Evolutionary conservation across 2,888 invertebrate genomes (phyloP), one percentile per base, ranked within the genome.

Genomic region (Schrankia costaestrigalis): DNA sequence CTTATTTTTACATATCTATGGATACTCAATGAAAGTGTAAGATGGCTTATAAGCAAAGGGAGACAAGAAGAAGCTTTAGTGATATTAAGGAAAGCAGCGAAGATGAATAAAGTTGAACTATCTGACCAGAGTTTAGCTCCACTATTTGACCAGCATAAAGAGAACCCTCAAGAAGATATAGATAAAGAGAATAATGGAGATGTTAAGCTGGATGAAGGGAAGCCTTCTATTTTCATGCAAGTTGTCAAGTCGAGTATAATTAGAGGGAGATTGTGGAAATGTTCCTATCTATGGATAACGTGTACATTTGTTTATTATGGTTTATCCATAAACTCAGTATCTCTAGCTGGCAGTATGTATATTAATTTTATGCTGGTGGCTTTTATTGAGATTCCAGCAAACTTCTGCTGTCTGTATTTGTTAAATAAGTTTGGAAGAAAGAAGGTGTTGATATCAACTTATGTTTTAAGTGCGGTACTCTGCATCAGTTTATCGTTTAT

Each of bases 301-400:
- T 94, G 93, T 66, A 92, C 93, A 0, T 92, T 95, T 56, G 92
- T 95, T 3, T 95, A 94, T 65, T 95, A 94, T 54, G 95, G 95
- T 0, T 73, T 95, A 8, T 93, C 94, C 0, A 88, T 95, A 35
- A 94, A 94, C 68, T 92, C 95, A 0, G 94, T 94, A 1, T 89
- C 92, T 0, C 74, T 95, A 32, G 91, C 91, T 22, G 94, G 94
- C 0, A 92, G 94, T 68, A 92, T 92, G 60, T 95, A 95, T 65
- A 66, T 93, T 6, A 95, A 95, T 72, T 95, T 95, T 56, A 93
- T 94, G 56, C 81, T 65, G 73, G 90, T 73, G 64, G 91, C 65
- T 56, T 90, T 76, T 27, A 90, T 93, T 9, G 95, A 95, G 69
- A 91, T 94, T 39, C 95, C 95, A 1, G 94, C 92, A 0, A 93